Conservation (phyloP, 2,113 vertebrate species). For the Hippocampus abdominalis region DNA sequence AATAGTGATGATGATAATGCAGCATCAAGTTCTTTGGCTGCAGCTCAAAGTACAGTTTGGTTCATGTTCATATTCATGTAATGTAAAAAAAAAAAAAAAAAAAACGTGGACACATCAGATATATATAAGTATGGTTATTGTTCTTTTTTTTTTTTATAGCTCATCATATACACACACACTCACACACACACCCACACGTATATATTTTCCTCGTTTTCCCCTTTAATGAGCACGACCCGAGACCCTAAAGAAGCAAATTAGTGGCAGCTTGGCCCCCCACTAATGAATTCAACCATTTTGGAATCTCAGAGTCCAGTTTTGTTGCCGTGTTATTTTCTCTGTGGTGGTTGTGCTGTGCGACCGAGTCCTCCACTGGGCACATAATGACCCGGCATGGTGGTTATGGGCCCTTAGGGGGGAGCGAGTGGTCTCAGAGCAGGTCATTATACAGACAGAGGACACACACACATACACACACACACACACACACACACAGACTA, state of each 20-base stretch:
- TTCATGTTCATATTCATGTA: slow-evolving; percentile 9
- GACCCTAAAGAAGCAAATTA: slow-evolving; percentile 67
- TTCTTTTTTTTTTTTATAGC: no score
- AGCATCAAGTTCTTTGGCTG: slow-evolving; percentile 26
- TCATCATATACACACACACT: no score
- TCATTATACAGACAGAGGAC: slow-evolving; percentile 73
- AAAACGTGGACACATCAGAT: no score
- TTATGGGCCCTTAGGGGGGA: slow-evolving; percentile 73
- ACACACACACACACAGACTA: slow-evolving; percentile 49
- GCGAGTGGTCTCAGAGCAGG: slow-evolving; percentile 65
- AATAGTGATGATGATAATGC: no score
- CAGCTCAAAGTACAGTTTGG: slow-evolving; percentile 48
- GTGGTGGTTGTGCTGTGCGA: slow-evolving; percentile 49
- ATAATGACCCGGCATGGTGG: slow-evolving; percentile 74
- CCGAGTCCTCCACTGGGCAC: slow-evolving; percentile 71
- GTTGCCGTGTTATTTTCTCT: slow-evolving; percentile 38
- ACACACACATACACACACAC: slow-evolving; percentile 48
- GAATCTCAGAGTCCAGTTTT: slow-evolving; percentile 57
- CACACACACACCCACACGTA: neutral
- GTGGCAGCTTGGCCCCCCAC: slow-evolving; percentile 42
- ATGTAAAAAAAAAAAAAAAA: no score
- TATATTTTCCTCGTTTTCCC: slow-evolving; percentile 36
- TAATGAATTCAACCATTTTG: slow-evolving; percentile 73
- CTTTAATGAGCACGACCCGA: slow-evolving; percentile 65
- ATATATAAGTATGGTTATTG: no score